Conservation (phyloP, 1,140 invertebrate genomes). For the Platorchestia sp. region DNA sequence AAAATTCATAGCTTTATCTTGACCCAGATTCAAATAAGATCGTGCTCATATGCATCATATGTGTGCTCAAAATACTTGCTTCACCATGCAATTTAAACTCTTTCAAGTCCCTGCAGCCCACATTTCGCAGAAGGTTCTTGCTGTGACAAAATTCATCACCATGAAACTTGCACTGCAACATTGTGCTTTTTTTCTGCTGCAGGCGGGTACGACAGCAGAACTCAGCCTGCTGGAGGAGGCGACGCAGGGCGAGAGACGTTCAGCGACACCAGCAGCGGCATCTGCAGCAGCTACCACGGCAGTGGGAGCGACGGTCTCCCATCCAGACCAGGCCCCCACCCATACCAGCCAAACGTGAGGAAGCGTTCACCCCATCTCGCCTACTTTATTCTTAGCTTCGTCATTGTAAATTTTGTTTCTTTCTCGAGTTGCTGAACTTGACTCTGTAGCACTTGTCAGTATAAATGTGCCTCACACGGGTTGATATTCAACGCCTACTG, state of each 20-base stretch:
- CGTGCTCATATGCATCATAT: background rate
- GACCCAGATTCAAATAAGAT: background rate
- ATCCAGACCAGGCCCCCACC: background rate
- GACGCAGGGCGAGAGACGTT: background rate
- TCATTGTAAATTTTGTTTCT: too few relatives aligned
- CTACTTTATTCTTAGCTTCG: too few relatives aligned
- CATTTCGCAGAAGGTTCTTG: background rate
- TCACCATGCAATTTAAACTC: background rate
- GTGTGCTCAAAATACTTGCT: background rate
- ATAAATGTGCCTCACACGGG: too few relatives aligned
- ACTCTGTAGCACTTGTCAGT: too few relatives aligned
- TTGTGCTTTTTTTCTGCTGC: background rate
- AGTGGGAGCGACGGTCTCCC: background rate
- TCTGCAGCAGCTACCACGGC: conserved; percentile 55
- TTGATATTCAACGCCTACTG: too few relatives aligned
- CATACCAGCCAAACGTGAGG: background rate
- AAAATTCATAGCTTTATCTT: background rate
- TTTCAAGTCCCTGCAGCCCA: background rate
- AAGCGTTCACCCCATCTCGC: too few relatives aligned
- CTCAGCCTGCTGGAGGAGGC: background rate
- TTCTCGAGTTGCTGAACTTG: too few relatives aligned
- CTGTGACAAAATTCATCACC: background rate
- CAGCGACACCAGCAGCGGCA: conserved; percentile 22
- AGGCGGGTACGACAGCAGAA: background rate
- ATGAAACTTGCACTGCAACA: background rate